Conservation (phyloP, 2,888 invertebrate genomes). For the Artemia sp. region DNA sequence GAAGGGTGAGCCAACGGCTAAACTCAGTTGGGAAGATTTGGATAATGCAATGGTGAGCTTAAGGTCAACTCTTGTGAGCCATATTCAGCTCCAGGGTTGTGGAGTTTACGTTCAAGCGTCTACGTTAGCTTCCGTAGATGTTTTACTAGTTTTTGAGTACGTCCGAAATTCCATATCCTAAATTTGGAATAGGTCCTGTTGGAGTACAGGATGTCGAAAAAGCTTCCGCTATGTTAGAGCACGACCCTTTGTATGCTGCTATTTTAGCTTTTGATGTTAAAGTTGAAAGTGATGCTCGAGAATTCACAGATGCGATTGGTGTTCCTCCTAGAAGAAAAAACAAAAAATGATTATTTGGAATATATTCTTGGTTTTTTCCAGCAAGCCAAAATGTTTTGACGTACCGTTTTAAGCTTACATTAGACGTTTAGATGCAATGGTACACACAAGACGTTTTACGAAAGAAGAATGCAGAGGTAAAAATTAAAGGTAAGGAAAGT, state of each 20-base stretch:
- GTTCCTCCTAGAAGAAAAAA: constrained; percentile 35
- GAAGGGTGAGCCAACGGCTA: too few relatives aligned
- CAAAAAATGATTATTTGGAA: too few relatives aligned
- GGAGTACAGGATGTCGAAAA: constrained; percentile 99
- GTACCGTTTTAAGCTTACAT: too few relatives aligned
- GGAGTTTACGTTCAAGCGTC: constrained; percentile 99
- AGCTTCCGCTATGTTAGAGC: constrained; percentile 98
- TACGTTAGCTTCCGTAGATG: constrained; percentile 95
- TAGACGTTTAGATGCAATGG: too few relatives aligned
- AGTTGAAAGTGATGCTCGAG: constrained; percentile 93
- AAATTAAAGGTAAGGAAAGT: too few relatives aligned
- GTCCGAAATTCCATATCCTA: constrained; percentile 92
- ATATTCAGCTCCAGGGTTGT: constrained; percentile 72
- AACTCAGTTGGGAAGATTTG: too few relatives aligned
- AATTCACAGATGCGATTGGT: constrained; percentile 78
- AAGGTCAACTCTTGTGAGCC: constrained; percentile 32
- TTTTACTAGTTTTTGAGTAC: constrained; percentile 69
- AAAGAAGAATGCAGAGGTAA: too few relatives aligned
- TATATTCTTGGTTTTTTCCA: too few relatives aligned
- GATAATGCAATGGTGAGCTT: too few relatives aligned
- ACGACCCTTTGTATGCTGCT: constrained; percentile 87
- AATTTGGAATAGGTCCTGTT: constrained; percentile 96
- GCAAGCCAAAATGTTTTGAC: too few relatives aligned
- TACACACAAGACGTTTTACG: too few relatives aligned
- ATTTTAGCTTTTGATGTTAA: constrained; percentile 99